phyloP scores from a whole-genome alignment of 2,113 vertebrate genomes.

The Motacilla tschutschensis region DNA sequence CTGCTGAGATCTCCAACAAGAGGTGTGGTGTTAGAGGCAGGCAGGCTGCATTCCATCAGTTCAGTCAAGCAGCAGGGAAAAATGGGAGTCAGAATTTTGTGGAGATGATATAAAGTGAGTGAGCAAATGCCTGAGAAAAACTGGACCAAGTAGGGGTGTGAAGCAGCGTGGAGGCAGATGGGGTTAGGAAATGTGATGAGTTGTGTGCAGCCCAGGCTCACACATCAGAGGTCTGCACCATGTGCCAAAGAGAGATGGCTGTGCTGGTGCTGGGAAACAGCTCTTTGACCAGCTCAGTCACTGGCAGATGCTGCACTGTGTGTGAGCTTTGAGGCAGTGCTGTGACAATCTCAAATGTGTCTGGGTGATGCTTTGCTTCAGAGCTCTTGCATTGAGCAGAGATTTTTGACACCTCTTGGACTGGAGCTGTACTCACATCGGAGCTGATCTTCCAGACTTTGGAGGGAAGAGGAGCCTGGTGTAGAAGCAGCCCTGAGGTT shows the following conservation, averaged over 20 bases:
- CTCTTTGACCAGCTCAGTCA: background rate
- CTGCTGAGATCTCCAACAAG: fast-evolving
- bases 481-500: background rate
- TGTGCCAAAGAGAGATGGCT: background rate
- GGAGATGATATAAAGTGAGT: background rate
- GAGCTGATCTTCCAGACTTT: background rate
- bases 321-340: background rate
- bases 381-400: background rate
- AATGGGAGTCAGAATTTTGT: background rate
- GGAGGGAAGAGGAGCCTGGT: background rate
- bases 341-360: background rate
- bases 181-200: background rate
- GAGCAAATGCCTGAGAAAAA: background rate
- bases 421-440: background rate
- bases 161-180: background rate
- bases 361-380: background rate
- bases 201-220: background rate
- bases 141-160: background rate
- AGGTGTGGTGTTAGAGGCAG: background rate
- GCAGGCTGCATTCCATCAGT: background rate
- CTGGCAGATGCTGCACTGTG: background rate
- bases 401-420: background rate
- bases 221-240: background rate
- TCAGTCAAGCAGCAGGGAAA: background rate
- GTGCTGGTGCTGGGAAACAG: background rate